These are phyloP conservation scores for Indicator maculatus DNA, from an alignment of 2,113 vertebrate genomes.

Conservation along the genomic window DNA sequence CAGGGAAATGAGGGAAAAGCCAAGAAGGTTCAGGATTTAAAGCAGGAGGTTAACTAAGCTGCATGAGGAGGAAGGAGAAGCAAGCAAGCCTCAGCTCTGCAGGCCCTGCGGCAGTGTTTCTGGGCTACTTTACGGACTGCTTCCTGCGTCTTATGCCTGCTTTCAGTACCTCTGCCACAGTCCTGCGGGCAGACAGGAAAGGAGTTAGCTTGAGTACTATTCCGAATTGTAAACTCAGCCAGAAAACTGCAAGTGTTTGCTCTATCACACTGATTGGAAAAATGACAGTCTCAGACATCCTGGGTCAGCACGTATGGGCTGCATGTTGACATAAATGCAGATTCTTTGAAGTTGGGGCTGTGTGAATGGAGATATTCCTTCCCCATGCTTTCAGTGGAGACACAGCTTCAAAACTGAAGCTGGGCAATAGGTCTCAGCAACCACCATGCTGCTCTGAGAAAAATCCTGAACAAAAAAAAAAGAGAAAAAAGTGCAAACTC, in stretches of 20 bases:
- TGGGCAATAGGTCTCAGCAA: neutral
- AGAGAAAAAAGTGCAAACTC: constrained; percentile 63
- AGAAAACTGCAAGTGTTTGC: neutral
- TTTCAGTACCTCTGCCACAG: neutral
- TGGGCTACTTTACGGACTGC: neutral
- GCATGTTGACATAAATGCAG: neutral
- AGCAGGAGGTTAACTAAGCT: neutral
- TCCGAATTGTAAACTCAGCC: neutral
- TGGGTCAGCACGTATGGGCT: rapidly evolving
- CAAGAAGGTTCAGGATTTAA: neutral
- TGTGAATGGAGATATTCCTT: neutral
- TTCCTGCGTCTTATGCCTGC: neutral
- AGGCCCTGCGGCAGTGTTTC: neutral
- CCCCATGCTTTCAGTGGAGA: neutral
- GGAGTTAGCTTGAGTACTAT: neutral
- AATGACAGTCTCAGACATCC: neutral
- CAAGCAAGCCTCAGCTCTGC: neutral
- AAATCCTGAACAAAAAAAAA: neutral
- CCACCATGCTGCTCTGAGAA: neutral
- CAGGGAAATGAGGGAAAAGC: neutral
- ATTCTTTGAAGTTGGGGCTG: neutral
- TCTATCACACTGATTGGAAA: neutral
- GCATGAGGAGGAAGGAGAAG: neutral
- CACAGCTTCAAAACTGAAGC: neutral
- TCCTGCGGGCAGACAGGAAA: neutral